Evolutionary conservation across 2,113 vertebrate genomes (phyloP), one percentile per base, ranked within the genome.

Genomic region (Machaerirhynchus nigripectus): DNA sequence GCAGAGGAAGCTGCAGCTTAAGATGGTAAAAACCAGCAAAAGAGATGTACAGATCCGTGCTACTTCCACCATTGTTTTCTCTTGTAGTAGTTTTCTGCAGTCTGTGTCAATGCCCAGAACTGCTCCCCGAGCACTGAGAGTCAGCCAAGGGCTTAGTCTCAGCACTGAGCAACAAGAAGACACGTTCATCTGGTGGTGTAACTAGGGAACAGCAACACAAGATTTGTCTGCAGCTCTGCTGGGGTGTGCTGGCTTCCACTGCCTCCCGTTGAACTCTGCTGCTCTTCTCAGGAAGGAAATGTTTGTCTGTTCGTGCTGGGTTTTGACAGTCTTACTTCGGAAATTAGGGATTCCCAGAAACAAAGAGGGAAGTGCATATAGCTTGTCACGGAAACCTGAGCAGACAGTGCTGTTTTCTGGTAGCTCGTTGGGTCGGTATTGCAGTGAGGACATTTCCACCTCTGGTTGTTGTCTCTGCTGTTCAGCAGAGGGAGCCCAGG

Each of bases 381-480:
- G 16, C 35, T 79, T 68, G 42, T 70, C 39, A 50, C n/a, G 42
- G 47, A 71, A 75, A n/a, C 1, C 24, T 63, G 65, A n/a, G 15
- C 42, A 37, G 56, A 18, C 30, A 39, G 4, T 7, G 10, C 39
- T 86, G 26, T 17, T 83, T 86, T 26, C 23, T 63, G 31, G 18
- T 46, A n/a, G 47, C 30, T 28, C 37, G 4, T 42, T 37, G 53
- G 7, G 33, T 55, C 0, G 0, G 9, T 64, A 4, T 52, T 56
- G 40, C 17, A 16, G 24, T 56, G 60, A 65, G 56, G 57, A 42
- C 19, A 11, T 9, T 44, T 20, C 4, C 31, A 40, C 11, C 10
- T 28, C 67, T 40, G 33, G 13, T 35, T 88, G 5, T 61, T 82
- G 49, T 11, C 61, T 78, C 31, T 49, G 22, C 11, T 85, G 5